Conservation (phyloP, 2,113 vertebrate species). For the Pagrus major region DNA sequence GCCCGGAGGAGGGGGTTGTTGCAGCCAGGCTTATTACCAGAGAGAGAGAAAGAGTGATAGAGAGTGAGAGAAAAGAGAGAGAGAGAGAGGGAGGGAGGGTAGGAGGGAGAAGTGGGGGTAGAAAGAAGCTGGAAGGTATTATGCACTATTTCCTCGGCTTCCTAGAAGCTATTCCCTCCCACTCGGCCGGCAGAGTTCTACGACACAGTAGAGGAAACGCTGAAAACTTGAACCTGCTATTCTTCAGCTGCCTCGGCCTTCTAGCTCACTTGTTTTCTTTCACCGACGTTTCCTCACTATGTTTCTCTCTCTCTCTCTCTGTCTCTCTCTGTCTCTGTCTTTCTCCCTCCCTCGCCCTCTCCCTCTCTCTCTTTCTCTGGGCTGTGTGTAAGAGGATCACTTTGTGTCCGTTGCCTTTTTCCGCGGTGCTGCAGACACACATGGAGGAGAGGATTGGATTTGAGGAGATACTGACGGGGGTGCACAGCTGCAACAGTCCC, state of each 20-base stretch:
- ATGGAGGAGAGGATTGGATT: conserved; percentile 74
- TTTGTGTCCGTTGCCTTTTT: conserved; percentile 80
- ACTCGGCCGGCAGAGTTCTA: conserved; percentile 84
- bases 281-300: conserved; percentile 7
- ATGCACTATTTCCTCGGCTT: conserved; percentile 90
- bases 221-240: conserved; percentile 82
- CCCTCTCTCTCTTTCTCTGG: conserved; percentile 53
- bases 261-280: conserved; percentile 66
- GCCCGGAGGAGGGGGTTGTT: conserved; percentile 87
- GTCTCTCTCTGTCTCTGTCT: conserved; percentile 2
- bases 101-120: conserved; percentile 59
- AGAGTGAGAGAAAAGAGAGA: conserved; percentile 81
- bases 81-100: conserved; percentile 81
- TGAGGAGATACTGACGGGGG: conserved; percentile 80
- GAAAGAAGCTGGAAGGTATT: conserved; percentile 89
- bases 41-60: conserved; percentile 81
- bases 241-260: conserved; percentile 70
- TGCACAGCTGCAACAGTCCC: conserved; percentile 90
- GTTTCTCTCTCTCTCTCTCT: conserved; percentile 9
- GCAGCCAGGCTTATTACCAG: conserved; percentile 85
- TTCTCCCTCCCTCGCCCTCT: conserved; percentile 18
- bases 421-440: conserved; percentile 69
- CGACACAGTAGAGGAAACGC: conserved; percentile 81
- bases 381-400: conserved; percentile 78
- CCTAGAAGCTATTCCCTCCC: conserved; percentile 90